A percentile compares a stretch with the other conserved stretches of the same genome.
phyloP scores from a whole-genome alignment of 2,797 vertebrate genomes.

The Pelodytes ibericus region DNA sequence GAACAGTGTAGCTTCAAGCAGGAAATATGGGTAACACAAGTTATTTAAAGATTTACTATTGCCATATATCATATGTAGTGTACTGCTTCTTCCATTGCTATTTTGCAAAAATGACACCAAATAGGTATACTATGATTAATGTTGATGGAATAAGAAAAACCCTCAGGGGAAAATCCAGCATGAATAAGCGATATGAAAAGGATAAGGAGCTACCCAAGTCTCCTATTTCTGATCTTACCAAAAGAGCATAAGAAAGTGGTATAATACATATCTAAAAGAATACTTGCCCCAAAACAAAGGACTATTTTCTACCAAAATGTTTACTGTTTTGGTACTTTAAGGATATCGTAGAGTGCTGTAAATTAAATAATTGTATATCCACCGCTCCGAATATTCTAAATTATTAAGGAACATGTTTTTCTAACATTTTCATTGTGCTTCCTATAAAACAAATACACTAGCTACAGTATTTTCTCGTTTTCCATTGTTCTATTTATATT shows the following conservation, averaged over 20 bases:
- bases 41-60: slow-evolving; percentile 54
- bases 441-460: neutral
- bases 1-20: slow-evolving; percentile 14
- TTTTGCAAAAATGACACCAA: slow-evolving; percentile 61
- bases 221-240: neutral
- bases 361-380: too few relatives aligned
- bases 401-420: neutral
- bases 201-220: slow-evolving; percentile 16
- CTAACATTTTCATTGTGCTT: neutral
- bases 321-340: too few relatives aligned
- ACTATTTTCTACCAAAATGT: too few relatives aligned
- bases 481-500: neutral
- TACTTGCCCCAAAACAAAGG: too few relatives aligned
- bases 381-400: too few relatives aligned
- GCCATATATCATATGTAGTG: slow-evolving; percentile 60
- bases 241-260: neutral
- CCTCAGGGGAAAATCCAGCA: slow-evolving; percentile 58
- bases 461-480: neutral
- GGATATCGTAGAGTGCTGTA: too few relatives aligned
- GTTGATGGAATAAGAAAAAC: slow-evolving; percentile 58
- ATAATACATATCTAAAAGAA: too few relatives aligned
- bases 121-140: slow-evolving; percentile 65
- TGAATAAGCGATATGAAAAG: slow-evolving; percentile 59
- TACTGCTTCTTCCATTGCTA: slow-evolving; percentile 57
- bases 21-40: slow-evolving; percentile 30